Percentiles rank a stretch among this genome's conserved stretches.
Conservation (phyloP, 2,888 invertebrate species). For the Drosophila austrosaltans region DNA sequence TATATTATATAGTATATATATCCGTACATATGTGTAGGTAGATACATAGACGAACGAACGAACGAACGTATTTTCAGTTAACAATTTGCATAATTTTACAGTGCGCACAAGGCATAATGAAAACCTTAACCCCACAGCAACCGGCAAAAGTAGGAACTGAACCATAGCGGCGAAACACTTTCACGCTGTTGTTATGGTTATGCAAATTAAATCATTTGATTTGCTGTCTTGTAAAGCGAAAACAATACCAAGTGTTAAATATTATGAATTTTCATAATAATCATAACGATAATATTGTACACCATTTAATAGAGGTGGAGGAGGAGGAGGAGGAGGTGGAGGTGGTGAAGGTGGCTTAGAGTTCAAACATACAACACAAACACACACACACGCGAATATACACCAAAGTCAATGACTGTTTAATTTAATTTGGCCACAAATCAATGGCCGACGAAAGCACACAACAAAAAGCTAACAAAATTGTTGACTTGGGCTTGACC, state of each 20-base stretch:
- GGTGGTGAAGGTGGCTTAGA: background rate
- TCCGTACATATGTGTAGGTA: background rate
- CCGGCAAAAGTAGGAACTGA: slow-evolving; percentile 58
- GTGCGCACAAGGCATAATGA: slow-evolving; percentile 57
- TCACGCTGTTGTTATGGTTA: slow-evolving; percentile 57
- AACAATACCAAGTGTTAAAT: slow-evolving; percentile 48
- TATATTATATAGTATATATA: slow-evolving; percentile 5
- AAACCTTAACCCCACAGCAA: slow-evolving; percentile 72
- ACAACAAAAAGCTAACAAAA: slow-evolving; percentile 15
- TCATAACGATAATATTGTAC: slow-evolving; percentile 7
- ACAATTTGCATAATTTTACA: slow-evolving; percentile 66
- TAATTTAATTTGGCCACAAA: slow-evolving; percentile 73
- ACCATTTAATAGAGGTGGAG: background rate
- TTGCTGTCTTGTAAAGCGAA: slow-evolving; percentile 38
- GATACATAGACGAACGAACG: background rate
- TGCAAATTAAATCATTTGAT: slow-evolving; percentile 75
- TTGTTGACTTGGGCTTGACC: slow-evolving; percentile 30
- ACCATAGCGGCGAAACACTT: slow-evolving; percentile 52
- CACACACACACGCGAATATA: background rate
- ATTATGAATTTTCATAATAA: slow-evolving; percentile 32
- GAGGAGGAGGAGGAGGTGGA: background rate
- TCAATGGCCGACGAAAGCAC: slow-evolving; percentile 55
- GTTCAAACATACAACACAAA: slow-evolving; percentile 17
- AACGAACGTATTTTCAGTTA: slow-evolving; percentile 1
- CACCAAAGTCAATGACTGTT: slow-evolving; percentile 72